phyloP scores from a whole-genome alignment of 2,888 invertebrate species.

The Tenthredo scrophulariae region DNA sequence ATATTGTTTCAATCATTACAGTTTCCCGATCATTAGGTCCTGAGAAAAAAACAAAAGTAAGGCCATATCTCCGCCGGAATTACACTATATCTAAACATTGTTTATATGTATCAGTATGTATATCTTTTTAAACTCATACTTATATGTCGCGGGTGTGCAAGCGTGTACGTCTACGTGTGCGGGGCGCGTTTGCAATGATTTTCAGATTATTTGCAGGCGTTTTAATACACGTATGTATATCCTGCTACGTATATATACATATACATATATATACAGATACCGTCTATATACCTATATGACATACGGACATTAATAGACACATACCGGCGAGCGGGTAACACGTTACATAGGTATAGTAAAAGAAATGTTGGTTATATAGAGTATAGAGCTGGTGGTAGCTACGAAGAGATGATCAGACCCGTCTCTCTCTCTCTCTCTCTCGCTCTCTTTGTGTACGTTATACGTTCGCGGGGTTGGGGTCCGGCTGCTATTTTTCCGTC shows the following conservation, averaged over 20 bases:
- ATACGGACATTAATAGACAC: not conserved
- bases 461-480: slow-evolving; percentile 37
- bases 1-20: too few relatives aligned
- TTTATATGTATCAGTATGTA: too few relatives aligned
- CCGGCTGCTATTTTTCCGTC: slow-evolving; percentile 50
- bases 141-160: too few relatives aligned
- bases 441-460: slow-evolving; percentile 38
- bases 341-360: not conserved
- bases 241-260: not conserved
- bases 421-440: slow-evolving; percentile 42
- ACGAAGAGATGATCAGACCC: slow-evolving; percentile 1
- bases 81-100: not conserved
- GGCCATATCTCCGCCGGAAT: too few relatives aligned
- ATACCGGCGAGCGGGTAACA: not conserved
- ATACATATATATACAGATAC: not conserved
- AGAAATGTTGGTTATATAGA: not conserved
- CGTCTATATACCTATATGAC: not conserved
- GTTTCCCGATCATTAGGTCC: too few relatives aligned
- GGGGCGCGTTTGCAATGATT: too few relatives aligned
- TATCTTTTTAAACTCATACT: too few relatives aligned
- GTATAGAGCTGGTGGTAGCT: not conserved
- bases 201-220: too few relatives aligned
- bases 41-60: too few relatives aligned
- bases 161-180: too few relatives aligned
- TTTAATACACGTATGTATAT: not conserved